Evolutionary conservation across 2,797 vertebrate species (phyloP).

Genomic region (Ibycter americanus): DNA sequence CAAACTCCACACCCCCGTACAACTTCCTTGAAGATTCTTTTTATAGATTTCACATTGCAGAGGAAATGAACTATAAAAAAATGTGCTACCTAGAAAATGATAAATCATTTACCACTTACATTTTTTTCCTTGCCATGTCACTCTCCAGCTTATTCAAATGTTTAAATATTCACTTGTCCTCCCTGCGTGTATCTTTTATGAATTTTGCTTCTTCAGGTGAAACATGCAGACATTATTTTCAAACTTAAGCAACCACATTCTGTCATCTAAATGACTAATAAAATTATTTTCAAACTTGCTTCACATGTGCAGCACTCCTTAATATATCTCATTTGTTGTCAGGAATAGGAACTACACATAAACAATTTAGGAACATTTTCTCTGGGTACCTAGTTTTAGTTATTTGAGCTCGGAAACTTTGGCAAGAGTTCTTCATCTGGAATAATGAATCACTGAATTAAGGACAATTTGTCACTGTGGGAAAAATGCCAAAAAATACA

Average conservation of each 20-base stretch:
- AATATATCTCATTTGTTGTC: constrained; percentile 22
- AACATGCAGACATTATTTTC: constrained; percentile 6
- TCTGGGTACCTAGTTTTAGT: neutral
- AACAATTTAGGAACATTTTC: constrained; percentile 2
- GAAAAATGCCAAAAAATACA: neutral
- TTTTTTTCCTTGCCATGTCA: neutral
- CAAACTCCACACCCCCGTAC: constrained; percentile 38
- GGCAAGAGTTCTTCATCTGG: constrained; percentile 16
- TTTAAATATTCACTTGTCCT: constrained; percentile 44
- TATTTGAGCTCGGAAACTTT: constrained; percentile 18
- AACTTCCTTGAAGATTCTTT: constrained; percentile 69
- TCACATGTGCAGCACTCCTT: neutral
- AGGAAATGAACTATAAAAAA: constrained; percentile 71
- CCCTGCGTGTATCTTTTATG: neutral
- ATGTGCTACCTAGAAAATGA: constrained; percentile 54
- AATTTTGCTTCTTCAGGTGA: constrained; percentile 44
- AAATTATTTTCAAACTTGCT: constrained; percentile 10
- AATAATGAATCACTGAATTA: constrained; percentile 21
- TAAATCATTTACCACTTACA: constrained; percentile 47
- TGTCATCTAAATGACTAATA: constrained; percentile 13
- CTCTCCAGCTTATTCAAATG: constrained; percentile 22
- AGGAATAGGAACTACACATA: neutral
- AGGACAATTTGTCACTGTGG: constrained; percentile 24
- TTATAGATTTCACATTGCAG: constrained; percentile 61
- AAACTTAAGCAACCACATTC: neutral